phyloP scores from a whole-genome alignment of 2,113 vertebrate species.

The Apistogramma diplotaenia region DNA sequence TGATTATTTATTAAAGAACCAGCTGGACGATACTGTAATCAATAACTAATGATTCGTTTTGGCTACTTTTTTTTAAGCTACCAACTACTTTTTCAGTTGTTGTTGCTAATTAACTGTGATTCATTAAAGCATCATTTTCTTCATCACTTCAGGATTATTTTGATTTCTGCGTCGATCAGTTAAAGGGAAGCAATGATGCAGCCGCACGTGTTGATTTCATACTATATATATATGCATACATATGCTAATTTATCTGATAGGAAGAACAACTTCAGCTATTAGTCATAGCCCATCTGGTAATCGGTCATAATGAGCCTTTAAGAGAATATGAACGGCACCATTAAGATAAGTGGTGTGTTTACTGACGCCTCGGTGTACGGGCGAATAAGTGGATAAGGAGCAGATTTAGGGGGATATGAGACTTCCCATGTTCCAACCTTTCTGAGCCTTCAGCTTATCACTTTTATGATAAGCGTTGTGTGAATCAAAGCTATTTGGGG shows the following conservation, averaged over 20 bases:
- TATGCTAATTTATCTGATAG: neutral
- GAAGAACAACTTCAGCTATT: neutral
- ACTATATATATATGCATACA: too few species aligned
- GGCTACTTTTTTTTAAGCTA: too few species aligned
- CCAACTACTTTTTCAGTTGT: too few species aligned
- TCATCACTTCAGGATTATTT: too few species aligned
- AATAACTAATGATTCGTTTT: too few species aligned
- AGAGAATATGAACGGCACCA: neutral
- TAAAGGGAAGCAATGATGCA: neutral
- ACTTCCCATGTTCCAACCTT: neutral
- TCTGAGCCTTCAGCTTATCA: neutral
- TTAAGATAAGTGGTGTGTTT: neutral
- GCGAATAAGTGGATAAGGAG: neutral
- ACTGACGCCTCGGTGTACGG: neutral
- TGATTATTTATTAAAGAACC: neutral
- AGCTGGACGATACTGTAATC: neutral
- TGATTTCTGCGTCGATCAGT: too few species aligned
- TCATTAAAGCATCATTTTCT: too few species aligned
- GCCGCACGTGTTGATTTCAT: neutral
- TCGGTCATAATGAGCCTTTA: neutral
- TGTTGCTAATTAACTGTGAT: too few species aligned
- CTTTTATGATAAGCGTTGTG: constrained; percentile 16
- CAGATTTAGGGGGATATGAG: neutral
- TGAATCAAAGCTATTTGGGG: neutral
- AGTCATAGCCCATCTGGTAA: neutral